Evolutionary conservation across 2,113 vertebrate genomes (phyloP).

Genomic region (Chionomys nivalis): DNA sequence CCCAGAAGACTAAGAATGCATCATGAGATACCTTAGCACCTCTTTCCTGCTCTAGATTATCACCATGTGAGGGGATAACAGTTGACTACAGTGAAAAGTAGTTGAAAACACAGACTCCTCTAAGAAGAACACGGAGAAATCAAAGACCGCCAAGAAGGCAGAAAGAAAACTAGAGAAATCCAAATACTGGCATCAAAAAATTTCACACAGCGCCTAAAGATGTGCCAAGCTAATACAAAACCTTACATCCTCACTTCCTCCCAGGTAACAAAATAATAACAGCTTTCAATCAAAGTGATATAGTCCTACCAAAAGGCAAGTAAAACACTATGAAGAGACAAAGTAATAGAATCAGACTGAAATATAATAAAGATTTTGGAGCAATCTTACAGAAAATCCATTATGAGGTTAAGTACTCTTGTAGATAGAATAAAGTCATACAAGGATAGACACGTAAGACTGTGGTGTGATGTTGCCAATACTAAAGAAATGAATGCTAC

Average conservation of each 20-base stretch:
- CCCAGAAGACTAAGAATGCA: neutral
- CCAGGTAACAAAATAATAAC: neutral
- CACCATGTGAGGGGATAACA: too few species aligned
- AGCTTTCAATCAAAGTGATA: neutral
- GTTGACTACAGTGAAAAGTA: neutral
- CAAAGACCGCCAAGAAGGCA: neutral
- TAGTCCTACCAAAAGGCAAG: neutral
- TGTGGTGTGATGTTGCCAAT: too few species aligned
- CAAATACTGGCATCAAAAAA: neutral
- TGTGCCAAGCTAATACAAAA: neutral
- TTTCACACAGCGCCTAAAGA: neutral
- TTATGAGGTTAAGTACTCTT: neutral
- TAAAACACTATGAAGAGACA: neutral
- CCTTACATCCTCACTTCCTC: neutral
- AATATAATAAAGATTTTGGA: neutral
- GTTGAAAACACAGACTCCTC: neutral
- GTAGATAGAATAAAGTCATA: neutral
- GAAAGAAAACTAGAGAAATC: neutral
- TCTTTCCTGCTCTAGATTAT: neutral
- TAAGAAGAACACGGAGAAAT: neutral
- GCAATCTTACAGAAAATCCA: neutral
- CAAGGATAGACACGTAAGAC: neutral
- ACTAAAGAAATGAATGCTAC: too few species aligned
- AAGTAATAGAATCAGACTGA: neutral
- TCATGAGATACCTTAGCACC: neutral